Base-by-base conservation (phyloP, 2,797 vertebrate genomes). In the Myripristis murdjan region DNA sequence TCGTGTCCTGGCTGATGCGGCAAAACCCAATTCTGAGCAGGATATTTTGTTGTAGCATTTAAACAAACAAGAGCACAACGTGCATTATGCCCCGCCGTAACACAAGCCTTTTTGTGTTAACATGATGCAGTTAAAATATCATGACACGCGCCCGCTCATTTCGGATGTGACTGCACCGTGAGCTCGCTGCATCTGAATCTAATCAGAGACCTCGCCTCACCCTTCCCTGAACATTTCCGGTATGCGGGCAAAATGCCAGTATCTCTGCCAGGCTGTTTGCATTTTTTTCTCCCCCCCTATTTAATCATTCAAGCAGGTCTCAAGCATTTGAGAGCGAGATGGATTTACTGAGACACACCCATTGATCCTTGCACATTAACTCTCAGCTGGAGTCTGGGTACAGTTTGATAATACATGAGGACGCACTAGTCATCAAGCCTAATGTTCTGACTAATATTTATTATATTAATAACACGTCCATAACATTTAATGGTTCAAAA, bases 1-100 rank as follows among this genome's bases (percentile, higher is more conserved):
- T 64, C 75, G 53, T 58, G 75, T 84, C 74, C 44, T 49, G 69
- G 57, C 75, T 54, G 33, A 22, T 70, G 39, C 2, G n/a, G 78
- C 77, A 71, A 37, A 74, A 57, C 63, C 46, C 0, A 28, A 75
- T 86, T 67, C 71, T 35, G 52, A 66, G 6, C 0, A 2, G 26
- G 56, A 31, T 31, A 61, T 68, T 79, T 75, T 70, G 14, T 58
- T 1, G 0, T 54, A 46, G 72, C 49, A 43, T 77, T 70, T 73
- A 8, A 76, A 77, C 58, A 67, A 57, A 55, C 33, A 47, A 8
- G 14, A 39, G 54, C 15, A 16, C 59, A 61, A 57, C 31, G n/a
- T 0, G 0, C 10, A 7, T 48, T 3, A 54, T 39, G 8, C 15
- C 4, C 10, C 11, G 5, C 8, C 37, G 10, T 39, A 11, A n/a